These are phyloP conservation scores for Drosophila tsacasi DNA, from an alignment of 1,140 invertebrate species.

Conservation along the genomic window DNA sequence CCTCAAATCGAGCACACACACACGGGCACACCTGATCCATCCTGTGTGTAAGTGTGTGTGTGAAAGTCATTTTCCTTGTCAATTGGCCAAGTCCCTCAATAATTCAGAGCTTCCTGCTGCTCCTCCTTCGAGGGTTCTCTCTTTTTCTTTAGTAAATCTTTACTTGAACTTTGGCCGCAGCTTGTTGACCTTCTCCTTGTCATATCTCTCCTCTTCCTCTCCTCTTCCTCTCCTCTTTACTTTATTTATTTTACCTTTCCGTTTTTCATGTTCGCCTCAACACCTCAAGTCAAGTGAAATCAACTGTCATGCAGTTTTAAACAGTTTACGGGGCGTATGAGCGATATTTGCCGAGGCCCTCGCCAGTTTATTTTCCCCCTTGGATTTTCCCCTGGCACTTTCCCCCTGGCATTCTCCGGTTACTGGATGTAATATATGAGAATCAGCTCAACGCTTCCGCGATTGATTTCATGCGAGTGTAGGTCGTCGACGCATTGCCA, in stretches of 20 bases:
- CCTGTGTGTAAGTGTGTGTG: not conserved
- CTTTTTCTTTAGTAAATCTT: constrained; percentile 49
- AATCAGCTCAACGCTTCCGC: constrained; percentile 51
- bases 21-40: not conserved
- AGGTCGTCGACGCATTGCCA: not conserved
- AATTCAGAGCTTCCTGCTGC: constrained; percentile 52
- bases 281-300: constrained; percentile 72
- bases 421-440: constrained; percentile 32
- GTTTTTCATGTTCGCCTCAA: constrained; percentile 31
- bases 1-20: constrained; percentile 26
- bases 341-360: constrained; percentile 60
- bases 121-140: constrained; percentile 8
- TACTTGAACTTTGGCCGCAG: constrained; percentile 58
- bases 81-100: constrained; percentile 64
- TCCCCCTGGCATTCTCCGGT: not conserved
- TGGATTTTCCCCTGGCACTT: not conserved
- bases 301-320: constrained; percentile 79
- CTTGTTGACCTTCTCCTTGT: constrained; percentile 28
- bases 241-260: constrained; percentile 7
- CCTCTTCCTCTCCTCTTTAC: not conserved
- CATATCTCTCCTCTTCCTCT: not conserved
- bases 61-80: constrained; percentile 48
- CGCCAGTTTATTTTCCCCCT: not conserved
- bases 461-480: constrained; percentile 56
- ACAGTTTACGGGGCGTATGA: constrained; percentile 78